Evolutionary conservation across 2,797 vertebrate species (phyloP), one percentile per base, ranked within the genome.

Genomic region (Falco cherrug): DNA sequence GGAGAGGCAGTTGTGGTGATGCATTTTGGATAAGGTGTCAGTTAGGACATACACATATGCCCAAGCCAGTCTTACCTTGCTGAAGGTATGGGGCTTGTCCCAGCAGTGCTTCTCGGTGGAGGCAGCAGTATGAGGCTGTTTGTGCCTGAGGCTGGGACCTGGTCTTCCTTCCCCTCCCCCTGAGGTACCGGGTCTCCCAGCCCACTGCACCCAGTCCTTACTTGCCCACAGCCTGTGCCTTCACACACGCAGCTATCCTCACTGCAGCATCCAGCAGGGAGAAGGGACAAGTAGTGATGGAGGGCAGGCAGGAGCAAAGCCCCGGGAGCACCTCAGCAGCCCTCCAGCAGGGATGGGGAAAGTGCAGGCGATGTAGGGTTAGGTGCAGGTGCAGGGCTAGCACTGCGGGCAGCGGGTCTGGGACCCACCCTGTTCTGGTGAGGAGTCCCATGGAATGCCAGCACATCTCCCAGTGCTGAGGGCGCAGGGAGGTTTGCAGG

Each of bases 11-110:
- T 6, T 68, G 29, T 12, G 33, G 53, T 60, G 28, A 12, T 64
- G 20, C 9, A 8, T 78, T 74, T 89, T 76, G 68, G 16, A 2
- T 2, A 3, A 73, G 50, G 16, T 17, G 1, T 57, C n/a, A 5
- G 0, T 3, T 69, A 25, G 61, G 45, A 37, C 9, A 1, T 56
- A 5, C 3, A 7, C 5, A 0, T 13, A 3, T 14, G 16, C 48
- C 4, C 0, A 45, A 57, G 9, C 37, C 50, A 16, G 9, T 39
- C 13, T 64, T 54, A 37, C 20, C 15, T 48, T 75, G 41, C n/a
- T 64, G 45, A 76, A 84, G 18, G 5, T 31, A 9, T 6, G 43
- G 57, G 21, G 15, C 22, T 87, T 45, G 31, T 80, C 21, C 25
- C 18, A 70, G 20, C 25, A n/a, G 11, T 50, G 25, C 28, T 31